Conservation (phyloP, 2,797 vertebrate species). For the Lithobates pipiens region DNA sequence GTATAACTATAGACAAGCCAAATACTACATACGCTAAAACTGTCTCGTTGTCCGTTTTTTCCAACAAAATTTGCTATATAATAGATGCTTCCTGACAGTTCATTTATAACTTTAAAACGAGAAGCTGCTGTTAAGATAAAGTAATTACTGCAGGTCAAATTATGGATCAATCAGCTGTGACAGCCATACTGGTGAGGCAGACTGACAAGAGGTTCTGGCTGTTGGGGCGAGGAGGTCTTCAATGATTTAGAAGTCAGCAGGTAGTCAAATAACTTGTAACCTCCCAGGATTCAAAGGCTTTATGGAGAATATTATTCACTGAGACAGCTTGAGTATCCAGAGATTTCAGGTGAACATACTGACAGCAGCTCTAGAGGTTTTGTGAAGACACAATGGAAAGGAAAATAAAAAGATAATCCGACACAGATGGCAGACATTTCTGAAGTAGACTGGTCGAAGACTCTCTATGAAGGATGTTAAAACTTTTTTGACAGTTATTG, state of each 20-base stretch:
- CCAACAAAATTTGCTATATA: neutral
- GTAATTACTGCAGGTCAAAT: conserved; percentile 2
- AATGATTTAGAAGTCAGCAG: conserved; percentile 8
- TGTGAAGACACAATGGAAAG: conserved; percentile 27
- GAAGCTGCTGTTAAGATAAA: neutral
- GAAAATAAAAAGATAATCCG: conserved; percentile 43
- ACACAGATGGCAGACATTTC: conserved; percentile 34
- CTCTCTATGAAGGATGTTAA: neutral
- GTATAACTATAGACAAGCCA: too few species aligned
- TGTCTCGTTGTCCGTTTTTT: neutral
- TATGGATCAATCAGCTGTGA: conserved; percentile 11
- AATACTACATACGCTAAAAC: too few species aligned
- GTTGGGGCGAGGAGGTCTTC: neutral
- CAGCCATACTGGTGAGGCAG: neutral
- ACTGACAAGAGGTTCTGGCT: neutral
- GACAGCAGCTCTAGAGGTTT: conserved; percentile 31
- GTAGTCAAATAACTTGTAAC: conserved; percentile 17
- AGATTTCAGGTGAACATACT: conserved; percentile 30
- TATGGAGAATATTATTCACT: conserved; percentile 27
- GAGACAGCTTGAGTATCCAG: neutral
- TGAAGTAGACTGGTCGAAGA: conserved; percentile 9
- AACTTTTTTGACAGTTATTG: neutral
- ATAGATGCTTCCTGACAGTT: neutral
- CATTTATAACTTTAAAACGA: neutral
- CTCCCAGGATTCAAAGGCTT: neutral